Conservation (phyloP, 2,113 vertebrate species). For the Tragelaphus strepsiceros region DNA sequence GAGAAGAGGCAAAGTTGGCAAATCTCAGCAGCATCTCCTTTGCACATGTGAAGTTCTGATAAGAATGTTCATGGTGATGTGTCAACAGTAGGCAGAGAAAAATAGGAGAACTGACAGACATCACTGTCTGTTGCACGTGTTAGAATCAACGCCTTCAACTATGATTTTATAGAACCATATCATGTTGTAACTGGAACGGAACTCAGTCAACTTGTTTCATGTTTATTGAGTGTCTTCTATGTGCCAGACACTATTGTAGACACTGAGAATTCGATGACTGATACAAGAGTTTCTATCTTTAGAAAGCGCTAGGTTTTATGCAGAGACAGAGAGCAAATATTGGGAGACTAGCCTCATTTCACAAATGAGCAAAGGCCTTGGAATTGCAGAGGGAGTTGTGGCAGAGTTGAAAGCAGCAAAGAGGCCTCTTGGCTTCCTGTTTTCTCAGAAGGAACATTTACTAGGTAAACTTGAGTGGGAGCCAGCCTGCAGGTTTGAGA, state of each 20-base stretch:
- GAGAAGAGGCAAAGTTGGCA: background rate
- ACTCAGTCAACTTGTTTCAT: background rate
- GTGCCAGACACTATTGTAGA: background rate
- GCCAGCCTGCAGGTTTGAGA: background rate
- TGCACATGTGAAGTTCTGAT: background rate
- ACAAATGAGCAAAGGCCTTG: background rate
- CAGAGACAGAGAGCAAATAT: background rate
- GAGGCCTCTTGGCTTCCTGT: background rate
- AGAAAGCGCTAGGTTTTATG: background rate
- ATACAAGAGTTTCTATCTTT: background rate
- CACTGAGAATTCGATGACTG: background rate
- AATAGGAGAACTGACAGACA: background rate
- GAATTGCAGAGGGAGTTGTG: background rate
- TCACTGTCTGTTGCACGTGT: background rate
- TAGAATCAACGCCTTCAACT: background rate
- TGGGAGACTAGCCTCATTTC: background rate
- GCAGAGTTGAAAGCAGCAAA: background rate
- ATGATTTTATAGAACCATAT: background rate
- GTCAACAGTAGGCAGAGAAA: background rate
- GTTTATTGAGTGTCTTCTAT: conserved; percentile 15
- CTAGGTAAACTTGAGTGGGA: background rate
- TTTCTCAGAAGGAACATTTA: background rate
- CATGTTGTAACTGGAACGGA: background rate
- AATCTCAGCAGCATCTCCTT: background rate
- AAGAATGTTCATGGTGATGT: background rate